These are phyloP conservation scores for Tenthredo distinguenda DNA, from an alignment of 2,888 invertebrate genomes.

Conservation along the genomic window DNA sequence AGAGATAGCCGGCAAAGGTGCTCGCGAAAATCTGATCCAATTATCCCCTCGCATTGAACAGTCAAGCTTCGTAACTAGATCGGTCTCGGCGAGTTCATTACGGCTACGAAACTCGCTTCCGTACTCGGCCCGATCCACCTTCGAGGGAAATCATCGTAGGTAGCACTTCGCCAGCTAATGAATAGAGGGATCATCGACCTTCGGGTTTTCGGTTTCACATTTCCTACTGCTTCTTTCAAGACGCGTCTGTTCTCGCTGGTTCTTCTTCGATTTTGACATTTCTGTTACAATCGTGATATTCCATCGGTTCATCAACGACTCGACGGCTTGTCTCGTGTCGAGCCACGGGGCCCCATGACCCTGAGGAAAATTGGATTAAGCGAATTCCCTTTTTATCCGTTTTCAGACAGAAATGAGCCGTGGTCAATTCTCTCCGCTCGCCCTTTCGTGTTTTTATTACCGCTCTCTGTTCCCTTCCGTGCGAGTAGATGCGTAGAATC, in stretches of 20 bases:
- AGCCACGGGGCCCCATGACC: neutral
- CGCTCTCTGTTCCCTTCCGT: neutral
- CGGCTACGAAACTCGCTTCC: slow-evolving; percentile 24
- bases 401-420: neutral
- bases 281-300: neutral
- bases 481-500: neutral
- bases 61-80: slow-evolving; percentile 25
- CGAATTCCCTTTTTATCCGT: neutral
- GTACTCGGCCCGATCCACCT: neutral
- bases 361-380: neutral
- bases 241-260: neutral
- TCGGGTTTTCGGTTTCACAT: neutral
- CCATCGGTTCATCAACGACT: neutral
- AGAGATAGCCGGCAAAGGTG: neutral
- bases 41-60: slow-evolving; percentile 39
- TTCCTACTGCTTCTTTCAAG: neutral
- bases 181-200: neutral
- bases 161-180: neutral
- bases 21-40: slow-evolving; percentile 34
- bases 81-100: slow-evolving; percentile 26
- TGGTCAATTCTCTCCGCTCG: neutral
- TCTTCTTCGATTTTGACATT: neutral
- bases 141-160: neutral
- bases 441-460: neutral
- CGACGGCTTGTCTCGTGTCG: neutral